A percentile compares a stretch with the other conserved stretches of the same genome.
phyloP scores from a whole-genome alignment of 2,888 invertebrate genomes.

The Chloroclystis v-ata region DNA sequence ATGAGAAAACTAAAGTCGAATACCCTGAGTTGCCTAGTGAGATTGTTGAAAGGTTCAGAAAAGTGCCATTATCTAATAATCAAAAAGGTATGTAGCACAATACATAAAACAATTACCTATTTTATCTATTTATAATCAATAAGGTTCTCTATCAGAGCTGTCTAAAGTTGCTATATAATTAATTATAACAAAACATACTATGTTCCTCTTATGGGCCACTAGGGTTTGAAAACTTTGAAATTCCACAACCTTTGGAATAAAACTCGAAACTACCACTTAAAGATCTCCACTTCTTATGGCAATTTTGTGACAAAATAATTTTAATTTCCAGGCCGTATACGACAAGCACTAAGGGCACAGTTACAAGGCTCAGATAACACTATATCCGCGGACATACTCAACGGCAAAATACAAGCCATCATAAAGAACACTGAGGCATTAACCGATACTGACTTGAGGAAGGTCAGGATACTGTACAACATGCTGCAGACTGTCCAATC shows the following conservation, averaged over 20 bases:
- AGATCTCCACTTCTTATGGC: no score
- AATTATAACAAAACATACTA: no score
- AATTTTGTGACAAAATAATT: no score
- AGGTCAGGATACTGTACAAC: slow-evolving; percentile 60
- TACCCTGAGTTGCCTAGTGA: slow-evolving; percentile 38
- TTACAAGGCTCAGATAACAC: slow-evolving; percentile 39
- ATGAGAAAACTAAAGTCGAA: slow-evolving; percentile 51
- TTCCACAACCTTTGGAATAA: no score
- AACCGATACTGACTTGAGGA: slow-evolving; percentile 52
- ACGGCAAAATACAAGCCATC: slow-evolving; percentile 52
- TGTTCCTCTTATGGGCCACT: no score
- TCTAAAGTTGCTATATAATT: no score
- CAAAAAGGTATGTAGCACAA: slow-evolving; percentile 60
- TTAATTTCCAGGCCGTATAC: slow-evolving; percentile 58
- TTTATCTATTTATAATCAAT: no score
- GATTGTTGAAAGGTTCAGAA: slow-evolving; percentile 40
- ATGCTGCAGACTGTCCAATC: slow-evolving; percentile 52
- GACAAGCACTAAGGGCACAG: slow-evolving; percentile 49
- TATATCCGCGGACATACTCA: slow-evolving; percentile 48
- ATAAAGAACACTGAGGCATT: slow-evolving; percentile 37
- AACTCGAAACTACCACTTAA: no score
- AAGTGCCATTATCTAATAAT: slow-evolving; percentile 57
- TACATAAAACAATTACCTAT: no score
- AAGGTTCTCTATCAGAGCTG: no score
- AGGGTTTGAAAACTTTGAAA: no score